Evolutionary conservation across 2,113 vertebrate species (phyloP), one percentile per base, ranked within the genome.

Genomic region (Tapirus terrestris): DNA sequence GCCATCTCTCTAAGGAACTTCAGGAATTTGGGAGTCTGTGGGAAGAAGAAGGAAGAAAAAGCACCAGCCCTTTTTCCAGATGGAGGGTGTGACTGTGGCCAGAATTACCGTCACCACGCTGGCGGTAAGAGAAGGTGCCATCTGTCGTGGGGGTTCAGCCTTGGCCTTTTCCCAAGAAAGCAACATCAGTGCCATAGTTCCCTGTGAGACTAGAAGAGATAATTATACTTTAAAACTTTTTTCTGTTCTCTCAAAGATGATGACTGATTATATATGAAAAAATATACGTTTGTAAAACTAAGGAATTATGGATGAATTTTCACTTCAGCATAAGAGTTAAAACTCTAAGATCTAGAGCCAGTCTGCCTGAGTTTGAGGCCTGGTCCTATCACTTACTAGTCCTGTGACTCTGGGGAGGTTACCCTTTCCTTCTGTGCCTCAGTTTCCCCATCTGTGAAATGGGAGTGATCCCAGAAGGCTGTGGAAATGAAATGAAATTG

Each of bases 141-240:
- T 94, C 91, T 94, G 79, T 60, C 11, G 2, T 8, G 8, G 45
- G 8, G 45, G 25, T 14, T 76, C 20, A 17, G 68, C 48, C 72
- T 73, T 94, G 91, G 85, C 67, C 33, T 92, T 21, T 67, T 29
- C 93, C 86, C 82, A 77, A 68, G 67, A 91, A 31, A 89, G 56
- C 27, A 33, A 11, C 73, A 25, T 21, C 43, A n/a, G 10, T 33
- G 68, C 60, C 53, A 51, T 6, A 36, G 36, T 27, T 89, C 51
- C 68, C 75, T 63, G 48, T 29, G 39, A 58, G 75, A 72, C 25
- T 48, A n/a, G 79, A 80, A 68, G 51, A 85, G 27, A 39, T 70
- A 58, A 60, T 63, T 29, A 79, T 51, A 27, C 79, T 93, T 94
- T 63, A 65, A 68, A 84, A 73, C 31, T 23, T 25, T 36, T 77